Evolutionary conservation across 2,797 vertebrate species (phyloP).

Genomic region (Cossypha caffra): DNA sequence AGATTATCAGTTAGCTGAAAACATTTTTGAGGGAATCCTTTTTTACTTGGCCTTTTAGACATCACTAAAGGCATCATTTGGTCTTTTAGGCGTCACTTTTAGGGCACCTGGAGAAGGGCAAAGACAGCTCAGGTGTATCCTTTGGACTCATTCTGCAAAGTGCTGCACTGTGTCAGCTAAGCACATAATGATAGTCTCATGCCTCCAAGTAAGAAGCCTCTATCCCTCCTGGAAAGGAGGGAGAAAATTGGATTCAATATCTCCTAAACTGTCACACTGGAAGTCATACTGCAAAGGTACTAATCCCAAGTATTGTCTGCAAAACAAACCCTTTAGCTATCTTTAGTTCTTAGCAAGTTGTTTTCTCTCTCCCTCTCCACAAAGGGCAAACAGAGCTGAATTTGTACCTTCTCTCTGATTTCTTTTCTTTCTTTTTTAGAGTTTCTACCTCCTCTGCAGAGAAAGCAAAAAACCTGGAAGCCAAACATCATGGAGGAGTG

Average conservation of each 20-base stretch:
- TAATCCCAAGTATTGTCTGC: not conserved
- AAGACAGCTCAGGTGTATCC: not conserved
- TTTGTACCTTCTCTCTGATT: not conserved
- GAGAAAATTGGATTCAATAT: not conserved
- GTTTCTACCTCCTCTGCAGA: not conserved
- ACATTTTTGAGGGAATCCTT: not conserved
- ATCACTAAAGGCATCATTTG: not conserved
- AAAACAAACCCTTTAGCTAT: not conserved
- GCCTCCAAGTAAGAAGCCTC: not conserved
- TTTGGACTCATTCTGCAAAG: not conserved
- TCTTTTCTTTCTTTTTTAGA: not conserved
- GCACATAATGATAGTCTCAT: not conserved
- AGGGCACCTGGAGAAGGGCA: not conserved
- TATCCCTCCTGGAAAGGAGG: not conserved
- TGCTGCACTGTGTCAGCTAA: not conserved
- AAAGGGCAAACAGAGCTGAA: not conserved
- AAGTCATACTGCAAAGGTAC: not conserved
- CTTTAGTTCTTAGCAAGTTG: not conserved
- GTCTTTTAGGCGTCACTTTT: not conserved
- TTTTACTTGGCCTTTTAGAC: not conserved
- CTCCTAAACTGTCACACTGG: not conserved
- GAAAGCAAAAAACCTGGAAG: not conserved
- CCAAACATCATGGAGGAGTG: fast-evolving
- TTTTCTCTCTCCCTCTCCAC: not conserved
- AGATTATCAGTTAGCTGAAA: not conserved